Percentiles rank a stretch among this genome's conserved stretches.
These are phyloP conservation scores for Liasis olivaceus DNA, from an alignment of 2,797 vertebrate genomes.

Conservation along the genomic window DNA sequence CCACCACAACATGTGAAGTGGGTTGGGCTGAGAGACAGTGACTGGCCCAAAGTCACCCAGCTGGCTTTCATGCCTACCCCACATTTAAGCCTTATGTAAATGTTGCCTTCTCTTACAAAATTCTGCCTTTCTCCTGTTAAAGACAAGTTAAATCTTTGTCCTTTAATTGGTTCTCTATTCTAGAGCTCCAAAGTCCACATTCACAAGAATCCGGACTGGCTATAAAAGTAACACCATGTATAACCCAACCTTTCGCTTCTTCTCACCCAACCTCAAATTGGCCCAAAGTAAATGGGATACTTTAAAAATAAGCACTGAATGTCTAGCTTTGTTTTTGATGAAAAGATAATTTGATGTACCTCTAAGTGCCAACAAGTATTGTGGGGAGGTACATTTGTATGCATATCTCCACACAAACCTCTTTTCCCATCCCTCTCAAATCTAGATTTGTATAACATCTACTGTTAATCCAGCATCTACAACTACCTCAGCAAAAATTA, in stretches of 20 bases:
- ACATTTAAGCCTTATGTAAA: constrained; percentile 38
- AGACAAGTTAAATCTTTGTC: constrained; percentile 43
- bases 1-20: no score
- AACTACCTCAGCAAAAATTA: neutral
- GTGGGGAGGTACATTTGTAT: neutral
- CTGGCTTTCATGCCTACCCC: no score
- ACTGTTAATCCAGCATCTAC: neutral
- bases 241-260: no score
- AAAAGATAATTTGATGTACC: neutral
- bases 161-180: constrained; percentile 49
- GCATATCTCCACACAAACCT: neutral
- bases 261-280: neutral
- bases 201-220: neutral
- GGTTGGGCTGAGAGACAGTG: no score
- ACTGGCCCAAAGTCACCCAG: no score
- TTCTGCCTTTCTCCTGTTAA: constrained; percentile 30
- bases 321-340: no score
- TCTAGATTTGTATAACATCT: no score
- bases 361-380: neutral
- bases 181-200: neutral
- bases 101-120: constrained; percentile 37
- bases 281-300: neutral
- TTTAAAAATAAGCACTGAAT: neutral
- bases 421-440: neutral
- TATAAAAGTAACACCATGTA: no score